Evolutionary conservation across 2,888 invertebrate species (phyloP), one percentile per base, ranked within the genome.

Genomic region (Endotricha flammealis): DNA sequence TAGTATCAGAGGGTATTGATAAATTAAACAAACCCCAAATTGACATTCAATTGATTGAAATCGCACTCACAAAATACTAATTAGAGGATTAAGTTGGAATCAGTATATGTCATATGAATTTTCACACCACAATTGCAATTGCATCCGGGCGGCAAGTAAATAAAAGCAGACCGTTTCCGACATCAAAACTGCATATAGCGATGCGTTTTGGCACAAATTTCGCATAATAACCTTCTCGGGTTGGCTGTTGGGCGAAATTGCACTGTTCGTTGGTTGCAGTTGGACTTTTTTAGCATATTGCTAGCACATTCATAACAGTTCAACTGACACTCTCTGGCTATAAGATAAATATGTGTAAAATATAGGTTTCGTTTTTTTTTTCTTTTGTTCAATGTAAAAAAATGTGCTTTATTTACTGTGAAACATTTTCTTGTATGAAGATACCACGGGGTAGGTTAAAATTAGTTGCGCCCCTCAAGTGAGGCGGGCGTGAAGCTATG

Each of bases 121-220:
- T 32, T 39, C 36, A 38, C 36, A 43, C 65, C 64, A 53, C 69
- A 70, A 66, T 64, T 58, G 65, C 64, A 57, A 64, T 65, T 63
- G 65, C 63, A 64, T 64, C 64, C 67, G 64, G 60, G 58, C 48
- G 47, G 59, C 62, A 52, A 68, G 66, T 73, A 73, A 73, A 73
- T 75, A 73, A 73, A 70, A 63, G 65, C 57, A 60, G 48, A 54
- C 55, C 51, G 56, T 48, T 67, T 61, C 64, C 67, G 60, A 61
- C 59, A 57, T 61, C 57, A 55, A 65, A 70, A 72, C 64, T 66
- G 62, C 64, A 54, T 56, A 59, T 59, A 53, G 61, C 58, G 58
- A 56, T 63, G 59, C 57, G 64, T 74, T 78, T 76, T 78, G 76
- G 78, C 77, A 76, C 68, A 68, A 63, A 71, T 73, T 76, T 72